A percentile compares a stretch with the other conserved stretches of the same genome.
These are phyloP conservation scores for Nothoprocta pentlandii DNA, from an alignment of 2,113 vertebrate genomes.

Conservation along the genomic window DNA sequence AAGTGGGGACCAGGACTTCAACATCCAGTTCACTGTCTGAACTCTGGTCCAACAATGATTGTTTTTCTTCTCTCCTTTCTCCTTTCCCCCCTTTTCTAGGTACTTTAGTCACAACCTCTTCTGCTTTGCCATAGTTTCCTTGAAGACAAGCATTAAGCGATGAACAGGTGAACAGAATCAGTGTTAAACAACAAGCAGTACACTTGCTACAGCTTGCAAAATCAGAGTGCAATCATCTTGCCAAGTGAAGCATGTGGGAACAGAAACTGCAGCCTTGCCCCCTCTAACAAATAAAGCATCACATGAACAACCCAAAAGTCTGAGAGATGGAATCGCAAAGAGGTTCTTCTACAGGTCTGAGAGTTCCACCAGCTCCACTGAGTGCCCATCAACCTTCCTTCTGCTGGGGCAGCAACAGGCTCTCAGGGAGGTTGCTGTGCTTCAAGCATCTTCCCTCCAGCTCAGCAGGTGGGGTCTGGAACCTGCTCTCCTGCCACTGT, in stretches of 20 bases:
- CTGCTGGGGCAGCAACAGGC: neutral
- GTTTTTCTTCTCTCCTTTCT: conserved; percentile 59
- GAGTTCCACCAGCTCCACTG: neutral
- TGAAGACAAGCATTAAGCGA: neutral
- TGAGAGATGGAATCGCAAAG: neutral
- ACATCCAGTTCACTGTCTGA: conserved; percentile 76
- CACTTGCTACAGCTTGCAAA: neutral
- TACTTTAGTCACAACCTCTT: conserved; percentile 69
- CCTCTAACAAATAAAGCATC: neutral
- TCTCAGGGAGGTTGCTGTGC: neutral
- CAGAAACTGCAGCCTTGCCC: neutral
- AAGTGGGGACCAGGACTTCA: conserved; percentile 32
- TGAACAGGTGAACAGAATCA: neutral
- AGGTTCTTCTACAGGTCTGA: neutral
- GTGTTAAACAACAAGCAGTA: neutral
- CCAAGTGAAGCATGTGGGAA: neutral
- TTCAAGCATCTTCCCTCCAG: neutral
- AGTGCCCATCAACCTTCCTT: neutral
- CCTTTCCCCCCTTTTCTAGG: conserved; percentile 71
- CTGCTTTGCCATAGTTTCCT: conserved; percentile 89
- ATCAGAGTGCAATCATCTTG: neutral
- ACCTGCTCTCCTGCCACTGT: neutral
- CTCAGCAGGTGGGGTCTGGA: neutral
- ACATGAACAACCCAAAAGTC: neutral
- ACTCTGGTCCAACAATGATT: conserved; percentile 74